These are phyloP conservation scores for Phymanthus crucifer DNA, from an alignment of 92 coral and sea anemone species.

Conservation along the genomic window DNA sequence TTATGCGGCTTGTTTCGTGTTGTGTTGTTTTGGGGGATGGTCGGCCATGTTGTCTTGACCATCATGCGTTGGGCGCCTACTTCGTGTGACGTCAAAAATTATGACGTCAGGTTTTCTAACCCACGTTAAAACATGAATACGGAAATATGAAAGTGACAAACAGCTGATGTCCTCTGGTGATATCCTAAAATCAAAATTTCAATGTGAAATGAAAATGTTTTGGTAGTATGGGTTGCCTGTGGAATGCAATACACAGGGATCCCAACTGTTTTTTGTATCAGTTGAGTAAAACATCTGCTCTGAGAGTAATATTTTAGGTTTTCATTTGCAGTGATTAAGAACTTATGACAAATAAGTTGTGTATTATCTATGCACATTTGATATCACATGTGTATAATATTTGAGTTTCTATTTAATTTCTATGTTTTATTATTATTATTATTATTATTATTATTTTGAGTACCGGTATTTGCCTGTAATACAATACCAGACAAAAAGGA, in stretches of 20 bases:
- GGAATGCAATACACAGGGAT: conserved; percentile 9
- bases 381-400: too few relatives aligned
- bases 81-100: neutral
- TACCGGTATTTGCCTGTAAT: too few relatives aligned
- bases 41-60: conserved; percentile 36
- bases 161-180: neutral
- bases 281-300: too few relatives aligned
- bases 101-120: conserved; percentile 11
- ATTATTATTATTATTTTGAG: too few relatives aligned
- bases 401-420: too few relatives aligned
- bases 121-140: neutral
- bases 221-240: conserved; percentile 18
- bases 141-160: neutral
- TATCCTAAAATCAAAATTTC: neutral
- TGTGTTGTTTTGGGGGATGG: conserved; percentile 41
- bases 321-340: too few relatives aligned
- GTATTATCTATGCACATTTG: too few relatives aligned
- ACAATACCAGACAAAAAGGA: too few relatives aligned
- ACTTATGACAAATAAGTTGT: too few relatives aligned
- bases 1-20: neutral
- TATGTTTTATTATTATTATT: neutral
- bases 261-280: conserved; percentile 6
- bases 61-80: conserved; percentile 10
- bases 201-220: neutral
- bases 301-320: too few relatives aligned